A percentile compares a stretch with the other conserved stretches of the same genome.
phyloP scores from a whole-genome alignment of 2,113 vertebrate genomes.

The Pseudorhombus dupliciocellatus region DNA sequence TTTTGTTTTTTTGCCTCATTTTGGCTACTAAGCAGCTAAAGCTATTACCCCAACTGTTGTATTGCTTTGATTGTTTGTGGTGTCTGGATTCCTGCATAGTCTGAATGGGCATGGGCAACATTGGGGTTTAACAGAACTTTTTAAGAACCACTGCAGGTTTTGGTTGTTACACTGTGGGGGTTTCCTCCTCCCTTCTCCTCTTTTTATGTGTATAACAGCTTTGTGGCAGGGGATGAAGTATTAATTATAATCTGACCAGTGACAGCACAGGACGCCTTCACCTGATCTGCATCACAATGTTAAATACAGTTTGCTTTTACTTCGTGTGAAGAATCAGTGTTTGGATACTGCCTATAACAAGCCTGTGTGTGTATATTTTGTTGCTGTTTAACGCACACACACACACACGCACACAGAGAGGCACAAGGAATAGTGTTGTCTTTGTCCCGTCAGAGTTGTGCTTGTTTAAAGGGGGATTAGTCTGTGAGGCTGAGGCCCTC shows the following conservation, averaged over 20 bases:
- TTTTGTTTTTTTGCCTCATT: conserved; percentile 2
- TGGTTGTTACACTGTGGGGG: conserved; percentile 31
- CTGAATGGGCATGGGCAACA: conserved; percentile 14
- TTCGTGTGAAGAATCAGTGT: background rate
- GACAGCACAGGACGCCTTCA: conserved; percentile 31
- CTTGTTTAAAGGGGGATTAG: conserved; percentile 52
- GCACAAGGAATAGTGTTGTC: conserved; percentile 67
- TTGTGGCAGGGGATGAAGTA: conserved; percentile 25
- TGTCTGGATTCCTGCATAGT: background rate
- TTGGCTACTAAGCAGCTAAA: conserved; percentile 10
- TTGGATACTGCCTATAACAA: conserved; percentile 10
- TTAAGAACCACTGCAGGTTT: conserved; percentile 27
- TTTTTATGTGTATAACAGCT: conserved; percentile 27
- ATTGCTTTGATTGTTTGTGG: conserved; percentile 17
- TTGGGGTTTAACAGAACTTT: conserved; percentile 31
- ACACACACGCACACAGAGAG: conserved; percentile 3
- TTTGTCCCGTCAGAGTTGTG: conserved; percentile 68
- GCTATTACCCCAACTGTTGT: conserved; percentile 9
- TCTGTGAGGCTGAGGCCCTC: conserved; percentile 57
- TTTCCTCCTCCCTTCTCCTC: conserved; percentile 8
- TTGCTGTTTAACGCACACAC: conserved; percentile 24
- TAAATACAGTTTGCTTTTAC: conserved; percentile 21
- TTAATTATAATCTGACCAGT: conserved; percentile 28
- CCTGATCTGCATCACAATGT: conserved; percentile 5
- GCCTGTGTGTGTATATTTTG: conserved; percentile 36